Percentiles rank a stretch among this genome's conserved stretches.
phyloP scores from a whole-genome alignment of 2,113 vertebrate species.

The Gavia stellata region DNA sequence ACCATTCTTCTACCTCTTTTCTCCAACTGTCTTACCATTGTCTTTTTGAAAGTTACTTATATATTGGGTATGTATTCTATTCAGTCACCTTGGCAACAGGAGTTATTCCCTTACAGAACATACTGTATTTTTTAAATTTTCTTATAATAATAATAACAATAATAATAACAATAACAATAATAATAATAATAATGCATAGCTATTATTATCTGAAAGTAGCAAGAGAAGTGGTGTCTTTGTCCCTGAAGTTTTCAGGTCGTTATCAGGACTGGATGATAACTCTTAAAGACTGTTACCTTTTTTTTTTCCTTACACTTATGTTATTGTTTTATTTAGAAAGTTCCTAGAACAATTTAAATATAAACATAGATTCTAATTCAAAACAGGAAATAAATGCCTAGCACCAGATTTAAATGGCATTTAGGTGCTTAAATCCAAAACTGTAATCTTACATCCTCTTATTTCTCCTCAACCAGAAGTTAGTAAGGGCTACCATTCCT shows the following conservation, averaged over 20 bases:
- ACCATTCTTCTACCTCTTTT: background rate
- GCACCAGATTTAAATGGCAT: background rate
- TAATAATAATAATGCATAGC: background rate
- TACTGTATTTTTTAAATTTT: too few relatives aligned
- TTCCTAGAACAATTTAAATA: background rate
- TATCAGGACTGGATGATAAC: background rate
- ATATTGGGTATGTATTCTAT: background rate
- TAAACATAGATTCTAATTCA: background rate
- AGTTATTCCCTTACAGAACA: conserved; percentile 1
- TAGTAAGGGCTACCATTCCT: background rate
- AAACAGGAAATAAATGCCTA: background rate
- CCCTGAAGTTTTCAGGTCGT: conserved; percentile 1
- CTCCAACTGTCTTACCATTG: background rate
- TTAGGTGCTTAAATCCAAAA: background rate
- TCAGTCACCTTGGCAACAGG: conserved; percentile 41
- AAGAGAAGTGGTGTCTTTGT: background rate
- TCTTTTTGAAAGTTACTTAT: background rate
- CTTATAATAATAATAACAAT: background rate
- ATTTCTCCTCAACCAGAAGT: background rate
- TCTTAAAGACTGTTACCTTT: background rate
- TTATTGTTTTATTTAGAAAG: background rate
- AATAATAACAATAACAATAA: background rate
- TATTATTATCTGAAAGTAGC: conserved; percentile 17
- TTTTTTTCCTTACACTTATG: background rate
- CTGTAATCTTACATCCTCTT: background rate